phyloP scores from a whole-genome alignment of 2,888 invertebrate species.

The Drosophila demipolita region DNA sequence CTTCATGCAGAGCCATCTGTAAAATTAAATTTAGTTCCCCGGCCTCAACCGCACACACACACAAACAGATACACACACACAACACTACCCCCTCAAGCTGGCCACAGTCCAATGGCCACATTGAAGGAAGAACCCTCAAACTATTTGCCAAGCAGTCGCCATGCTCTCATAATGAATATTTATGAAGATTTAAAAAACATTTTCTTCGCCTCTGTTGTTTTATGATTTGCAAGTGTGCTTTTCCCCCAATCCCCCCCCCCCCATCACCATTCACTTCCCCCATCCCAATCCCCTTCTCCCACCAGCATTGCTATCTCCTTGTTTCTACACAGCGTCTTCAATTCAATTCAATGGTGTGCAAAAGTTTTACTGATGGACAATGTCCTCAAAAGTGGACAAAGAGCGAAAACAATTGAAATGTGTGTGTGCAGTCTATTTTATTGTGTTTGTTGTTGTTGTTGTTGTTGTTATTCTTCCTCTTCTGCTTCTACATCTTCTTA shows the following conservation, averaged over 20 bases:
- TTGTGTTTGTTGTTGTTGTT: constrained; percentile 16
- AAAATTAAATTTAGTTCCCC: constrained; percentile 63
- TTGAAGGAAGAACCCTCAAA: constrained; percentile 57
- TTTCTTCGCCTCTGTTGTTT: constrained; percentile 83
- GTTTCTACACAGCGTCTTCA: constrained; percentile 46
- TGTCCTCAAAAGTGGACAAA: constrained; percentile 52
- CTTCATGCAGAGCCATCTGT: constrained; percentile 70
- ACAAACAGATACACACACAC: not conserved
- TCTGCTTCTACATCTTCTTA: constrained; percentile 7
- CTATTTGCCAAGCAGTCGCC: constrained; percentile 69
- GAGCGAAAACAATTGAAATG: constrained; percentile 47
- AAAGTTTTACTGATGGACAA: constrained; percentile 67
- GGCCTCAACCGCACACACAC: constrained; percentile 6
- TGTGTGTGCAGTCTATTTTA: constrained; percentile 10
- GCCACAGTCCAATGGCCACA: constrained; percentile 48
- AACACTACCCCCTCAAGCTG: not conserved
- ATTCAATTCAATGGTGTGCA: constrained; percentile 79
- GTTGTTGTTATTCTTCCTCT: constrained; percentile 3
- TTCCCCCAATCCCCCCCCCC: not conserved
- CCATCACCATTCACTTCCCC: not conserved
- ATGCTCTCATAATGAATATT: constrained; percentile 82
- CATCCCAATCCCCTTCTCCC: not conserved
- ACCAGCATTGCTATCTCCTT: constrained; percentile 2
- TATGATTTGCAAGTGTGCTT: constrained; percentile 82
- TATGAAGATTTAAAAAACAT: constrained; percentile 83